Evolutionary conservation across 2,113 vertebrate genomes (phyloP), one percentile per base, ranked within the genome.

Genomic region (Periophthalmus modestus): DNA sequence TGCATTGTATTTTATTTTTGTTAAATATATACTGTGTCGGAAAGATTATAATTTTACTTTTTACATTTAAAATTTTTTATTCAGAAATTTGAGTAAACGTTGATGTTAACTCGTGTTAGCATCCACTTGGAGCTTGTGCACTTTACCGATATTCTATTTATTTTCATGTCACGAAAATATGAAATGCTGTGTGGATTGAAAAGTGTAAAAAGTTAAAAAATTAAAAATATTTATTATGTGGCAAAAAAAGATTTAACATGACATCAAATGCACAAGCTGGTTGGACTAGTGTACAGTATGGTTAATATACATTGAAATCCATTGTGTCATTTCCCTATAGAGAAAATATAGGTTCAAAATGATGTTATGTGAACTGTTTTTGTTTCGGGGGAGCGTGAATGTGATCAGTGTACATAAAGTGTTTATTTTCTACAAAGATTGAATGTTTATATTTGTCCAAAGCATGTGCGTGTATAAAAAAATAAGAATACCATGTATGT

Each of bases 401-500:
- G 86, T 52, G 73, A 94, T 94, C 82, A 87, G 86, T 99, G 96
- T 97, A 98, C 93, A 98, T 97, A 96, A 88, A 85, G 93, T 94
- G 85, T 92, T 94, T 94, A 93, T 95, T 95, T 96, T 96, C 92
- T 96, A 95, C 94, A 93, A 88, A 94, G 91, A 83, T 75, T 78
- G 92, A 94, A 94, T 94, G 92, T 91, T 92, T 88, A 91, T 92
- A 95, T 94, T 93, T 86, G 93, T 94, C 79, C 95, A 88, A 55
- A 95, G 97, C 97, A 98, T 98, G 97, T 94, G 93, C 95, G 91
- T 95, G 93, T 95, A 86, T 89, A 89, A 85, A 75, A n/a, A 82
- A 81, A 55, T 72, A 73, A 65, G 10, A 87, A 68, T 68, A 74
- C 79, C 86, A 91, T 80, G 78, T 81, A 75, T 91, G 87, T 93